phyloP scores from a whole-genome alignment of 2,888 invertebrate species.

The Eilema depressum region DNA sequence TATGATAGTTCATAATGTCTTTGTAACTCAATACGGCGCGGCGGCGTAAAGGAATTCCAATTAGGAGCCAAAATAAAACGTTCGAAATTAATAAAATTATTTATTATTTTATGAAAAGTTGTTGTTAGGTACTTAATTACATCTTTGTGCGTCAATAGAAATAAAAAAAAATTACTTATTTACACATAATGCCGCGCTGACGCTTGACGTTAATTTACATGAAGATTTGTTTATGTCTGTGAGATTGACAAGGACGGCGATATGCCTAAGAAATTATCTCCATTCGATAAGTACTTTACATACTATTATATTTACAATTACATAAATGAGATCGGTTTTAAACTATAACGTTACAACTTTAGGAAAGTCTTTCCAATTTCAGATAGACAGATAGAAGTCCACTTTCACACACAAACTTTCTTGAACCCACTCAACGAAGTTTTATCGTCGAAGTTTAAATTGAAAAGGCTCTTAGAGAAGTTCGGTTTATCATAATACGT shows the following conservation, averaged over 20 bases:
- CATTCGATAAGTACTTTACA: background rate
- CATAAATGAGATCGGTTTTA: conserved; percentile 67
- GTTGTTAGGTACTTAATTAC: conserved; percentile 31
- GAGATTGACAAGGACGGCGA: background rate
- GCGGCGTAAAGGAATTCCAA: background rate
- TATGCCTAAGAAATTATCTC: background rate
- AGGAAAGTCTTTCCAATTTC: background rate
- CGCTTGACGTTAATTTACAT: background rate
- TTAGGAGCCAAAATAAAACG: conserved; percentile 14
- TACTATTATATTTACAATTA: conserved; percentile 26
- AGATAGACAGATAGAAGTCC: background rate
- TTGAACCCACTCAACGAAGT: background rate
- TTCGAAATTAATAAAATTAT: conserved; percentile 24
- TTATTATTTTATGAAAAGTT: conserved; percentile 34
- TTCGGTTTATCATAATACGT: background rate
- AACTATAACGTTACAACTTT: conserved; percentile 22
- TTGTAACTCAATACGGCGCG: background rate
- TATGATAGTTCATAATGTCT: background rate
- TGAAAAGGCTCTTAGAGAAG: background rate
- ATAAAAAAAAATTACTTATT: conserved; percentile 17
- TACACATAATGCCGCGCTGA: conserved; percentile 12
- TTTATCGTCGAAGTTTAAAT: background rate
- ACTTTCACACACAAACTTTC: background rate
- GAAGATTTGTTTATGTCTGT: background rate
- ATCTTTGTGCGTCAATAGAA: conserved; percentile 39